Base-by-base conservation (phyloP, 1,140 invertebrate species). In the Halesus radiatus region DNA sequence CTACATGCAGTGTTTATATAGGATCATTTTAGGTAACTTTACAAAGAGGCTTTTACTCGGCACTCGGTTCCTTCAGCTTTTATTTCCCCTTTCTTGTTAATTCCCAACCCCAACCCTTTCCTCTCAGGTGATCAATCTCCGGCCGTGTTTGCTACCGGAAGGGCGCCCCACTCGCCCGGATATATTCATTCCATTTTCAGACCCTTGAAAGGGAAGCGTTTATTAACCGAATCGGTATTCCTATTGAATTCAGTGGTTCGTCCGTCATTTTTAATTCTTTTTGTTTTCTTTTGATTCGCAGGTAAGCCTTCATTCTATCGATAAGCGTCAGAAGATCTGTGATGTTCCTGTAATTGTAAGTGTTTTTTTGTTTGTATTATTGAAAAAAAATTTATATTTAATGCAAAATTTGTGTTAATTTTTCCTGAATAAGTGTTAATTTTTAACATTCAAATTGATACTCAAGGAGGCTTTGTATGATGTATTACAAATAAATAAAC, bases 71-170 rank as follows among this genome's bases (percentile, higher is more conserved):
- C 56, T 60, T 18, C 7, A 8, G 8, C 56, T 23, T 60, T 60
- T 60, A 23, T 60, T 60, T 26, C 18, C 32, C 32, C 37, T 70
- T 70, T 70, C 18, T 45, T n/a, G 37, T 70, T 70, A 70, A 70
- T 70, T 50, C 66, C 22, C 66, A 23, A 7, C 1, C n/a, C 18
- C 32, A 18, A 16, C 18, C 37, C 37, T 56, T 29, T 52, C 50
- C 70, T 18, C 26, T 50, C 70, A 74, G 70, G 70, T 74, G 70
- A 76, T 76, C 74, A 76, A 76, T 76, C 74, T 76, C 74, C 58
- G 74, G 74, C 56, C 32, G 52, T 18, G 68, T 72, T 72, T 23
- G 45, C 72, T 45, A 50, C 68, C 68, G 70, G 52, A 74, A 50
- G 74, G 56, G 56, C 29, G 22, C 29, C 37, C 22, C 50, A 15